These are phyloP conservation scores for Lasius platythorax DNA, from an alignment of 2,888 invertebrate species.

Conservation along the genomic window DNA sequence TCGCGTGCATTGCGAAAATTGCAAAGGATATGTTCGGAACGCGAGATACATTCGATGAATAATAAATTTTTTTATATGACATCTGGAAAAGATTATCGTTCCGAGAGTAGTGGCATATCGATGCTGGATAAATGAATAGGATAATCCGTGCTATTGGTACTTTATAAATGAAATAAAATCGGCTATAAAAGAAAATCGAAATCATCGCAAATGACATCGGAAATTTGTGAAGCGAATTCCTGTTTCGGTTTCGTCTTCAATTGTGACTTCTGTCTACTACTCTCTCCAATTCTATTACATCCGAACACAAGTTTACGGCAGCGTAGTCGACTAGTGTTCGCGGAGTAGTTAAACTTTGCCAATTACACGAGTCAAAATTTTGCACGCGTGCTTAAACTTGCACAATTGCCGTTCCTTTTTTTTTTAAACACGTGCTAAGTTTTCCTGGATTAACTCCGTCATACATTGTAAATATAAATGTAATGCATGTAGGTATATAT, in stretches of 20 bases:
- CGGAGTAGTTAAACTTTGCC: constrained; percentile 45
- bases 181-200: neutral
- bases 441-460: neutral
- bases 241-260: neutral
- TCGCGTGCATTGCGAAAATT: neutral
- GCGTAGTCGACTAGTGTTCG: constrained; percentile 34
- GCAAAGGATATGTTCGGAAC: too few species aligned
- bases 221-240: neutral
- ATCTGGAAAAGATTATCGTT: neutral
- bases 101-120: neutral
- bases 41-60: neutral
- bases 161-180: too few species aligned
- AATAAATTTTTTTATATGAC: neutral
- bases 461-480: neutral
- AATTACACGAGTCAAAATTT: constrained; percentile 49
- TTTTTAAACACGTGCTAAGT: constrained; percentile 6
- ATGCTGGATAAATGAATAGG: neutral
- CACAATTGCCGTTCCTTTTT: constrained; percentile 14
- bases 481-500: neutral
- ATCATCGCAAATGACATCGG: constrained; percentile 6
- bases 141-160: neutral
- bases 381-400: constrained; percentile 9
- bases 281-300: constrained; percentile 13
- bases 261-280: neutral
- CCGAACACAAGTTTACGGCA: constrained; percentile 5